Evolutionary conservation across 2,797 vertebrate species (phyloP).

Genomic region (Sternarchorhynchus goeldii): DNA sequence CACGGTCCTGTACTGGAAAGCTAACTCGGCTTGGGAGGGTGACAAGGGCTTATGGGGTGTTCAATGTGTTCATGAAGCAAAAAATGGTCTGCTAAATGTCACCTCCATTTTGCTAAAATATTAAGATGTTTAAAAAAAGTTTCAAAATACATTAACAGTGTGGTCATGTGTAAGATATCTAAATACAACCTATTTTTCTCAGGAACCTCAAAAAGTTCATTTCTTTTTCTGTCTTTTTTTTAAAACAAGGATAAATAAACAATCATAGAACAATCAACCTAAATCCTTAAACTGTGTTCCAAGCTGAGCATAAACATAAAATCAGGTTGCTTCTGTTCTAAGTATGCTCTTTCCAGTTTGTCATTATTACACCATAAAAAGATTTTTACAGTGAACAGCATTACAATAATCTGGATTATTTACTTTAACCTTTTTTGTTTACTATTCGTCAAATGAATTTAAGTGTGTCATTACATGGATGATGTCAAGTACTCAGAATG

Average conservation of each 20-base stretch:
- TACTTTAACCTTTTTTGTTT: constrained; percentile 81
- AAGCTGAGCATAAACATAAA: neutral
- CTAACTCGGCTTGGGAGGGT: constrained; percentile 49
- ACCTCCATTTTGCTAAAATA: constrained; percentile 26
- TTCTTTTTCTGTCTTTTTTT: neutral
- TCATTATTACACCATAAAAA: constrained; percentile 44
- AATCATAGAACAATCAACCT: neutral
- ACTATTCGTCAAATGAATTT: constrained; percentile 88
- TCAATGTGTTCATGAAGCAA: constrained; percentile 45
- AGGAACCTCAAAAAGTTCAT: neutral
- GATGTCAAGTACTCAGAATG: constrained; percentile 97
- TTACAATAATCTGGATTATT: constrained; percentile 80
- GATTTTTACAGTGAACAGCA: constrained; percentile 68
- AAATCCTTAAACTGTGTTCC: neutral
- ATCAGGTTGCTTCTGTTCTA: neutral
- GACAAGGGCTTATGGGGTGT: constrained; percentile 54
- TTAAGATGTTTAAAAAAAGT: constrained; percentile 23
- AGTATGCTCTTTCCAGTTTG: constrained; percentile 30
- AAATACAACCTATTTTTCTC: neutral
- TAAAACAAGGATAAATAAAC: neutral
- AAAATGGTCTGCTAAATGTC: constrained; percentile 35
- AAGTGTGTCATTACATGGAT: constrained; percentile 88
- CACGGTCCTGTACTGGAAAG: constrained; percentile 86
- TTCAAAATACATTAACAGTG: neutral
- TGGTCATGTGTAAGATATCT: neutral